Base-by-base conservation (phyloP, 2,888 invertebrate genomes). In the Chouioia cunea region DNA sequence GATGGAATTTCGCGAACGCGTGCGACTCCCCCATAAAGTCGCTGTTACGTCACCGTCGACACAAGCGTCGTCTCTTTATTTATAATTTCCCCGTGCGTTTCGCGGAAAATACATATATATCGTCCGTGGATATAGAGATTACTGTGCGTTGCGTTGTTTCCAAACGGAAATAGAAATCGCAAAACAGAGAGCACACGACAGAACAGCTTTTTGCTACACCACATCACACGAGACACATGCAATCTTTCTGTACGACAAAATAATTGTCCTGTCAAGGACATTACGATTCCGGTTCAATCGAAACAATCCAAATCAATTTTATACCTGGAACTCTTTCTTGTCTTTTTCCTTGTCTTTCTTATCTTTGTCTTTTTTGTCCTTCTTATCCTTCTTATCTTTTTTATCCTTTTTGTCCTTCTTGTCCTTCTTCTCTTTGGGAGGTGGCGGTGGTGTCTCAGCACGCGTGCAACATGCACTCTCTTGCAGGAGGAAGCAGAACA, bases 401-500 rank as follows among this genome's bases (percentile, higher is more conserved):
- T 88, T 86, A 50, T 87, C 88, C 68, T 88, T 86, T 59, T 87
- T 86, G 65, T 90, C 89, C 78, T 91, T 89, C 67, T 88, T 86
- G 48, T 87, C 88, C 80, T 85, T 89, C 86, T 83, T 90, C 85
- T 91, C 80, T 89, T 91, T 86, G 79, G 91, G 90, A 68, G 92
- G 91, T 62, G 91, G 90, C 2, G 85, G 83, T 3, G 85, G 80
- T 76, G 90, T 90, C 75, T 88, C 86, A 71, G 88, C 88, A 68
- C 90, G 92, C 77, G 91, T 91, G 87, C 95, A 95, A 87, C 95
- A 95, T 75, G 93, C 90, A 86, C 94, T 95, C 85, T 96, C 95
- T 90, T 95, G 96, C 78, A 96, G 91, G 80, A 97, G 90, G 90
- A 96, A 96, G 89, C 96, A 95, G 90, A 96, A 96, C 77, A 96